Evolutionary conservation across 2,113 vertebrate species (phyloP).

Genomic region (Erpornis zantholeuca): DNA sequence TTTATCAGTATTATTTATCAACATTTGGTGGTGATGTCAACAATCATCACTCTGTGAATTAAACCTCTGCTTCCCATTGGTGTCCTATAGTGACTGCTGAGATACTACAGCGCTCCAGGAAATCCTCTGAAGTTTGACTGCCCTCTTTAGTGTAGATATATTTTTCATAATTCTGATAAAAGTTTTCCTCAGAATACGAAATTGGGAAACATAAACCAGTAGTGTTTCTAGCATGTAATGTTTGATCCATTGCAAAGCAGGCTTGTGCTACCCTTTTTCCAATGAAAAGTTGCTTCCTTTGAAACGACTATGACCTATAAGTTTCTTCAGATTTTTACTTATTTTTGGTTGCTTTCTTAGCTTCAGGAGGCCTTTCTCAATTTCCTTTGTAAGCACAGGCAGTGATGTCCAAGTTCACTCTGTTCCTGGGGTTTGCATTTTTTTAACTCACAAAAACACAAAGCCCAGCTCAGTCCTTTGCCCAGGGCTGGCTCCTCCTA

Average conservation of each 20-base stretch:
- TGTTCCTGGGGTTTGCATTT: constrained; percentile 14
- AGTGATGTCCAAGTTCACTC: background rate
- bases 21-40: constrained; percentile 36
- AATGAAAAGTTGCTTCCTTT: background rate
- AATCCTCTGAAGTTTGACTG: background rate
- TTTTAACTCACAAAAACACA: background rate
- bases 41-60: constrained; percentile 8
- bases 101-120: background rate
- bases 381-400: background rate
- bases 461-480: background rate
- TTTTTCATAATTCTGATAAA: background rate
- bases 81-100: constrained; percentile 25
- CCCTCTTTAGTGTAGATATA: background rate
- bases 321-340: background rate
- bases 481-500: background rate
- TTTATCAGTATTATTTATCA: constrained; percentile 53
- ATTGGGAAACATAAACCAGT: background rate
- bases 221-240: background rate
- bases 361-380: background rate
- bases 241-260: background rate
- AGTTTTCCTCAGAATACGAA: background rate
- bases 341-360: background rate
- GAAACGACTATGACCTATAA: background rate
- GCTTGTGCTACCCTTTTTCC: background rate
- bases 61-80: constrained; percentile 20